Evolutionary conservation across 2,888 invertebrate genomes (phyloP).

Genomic region (Lordiphosa fenestrarum): DNA sequence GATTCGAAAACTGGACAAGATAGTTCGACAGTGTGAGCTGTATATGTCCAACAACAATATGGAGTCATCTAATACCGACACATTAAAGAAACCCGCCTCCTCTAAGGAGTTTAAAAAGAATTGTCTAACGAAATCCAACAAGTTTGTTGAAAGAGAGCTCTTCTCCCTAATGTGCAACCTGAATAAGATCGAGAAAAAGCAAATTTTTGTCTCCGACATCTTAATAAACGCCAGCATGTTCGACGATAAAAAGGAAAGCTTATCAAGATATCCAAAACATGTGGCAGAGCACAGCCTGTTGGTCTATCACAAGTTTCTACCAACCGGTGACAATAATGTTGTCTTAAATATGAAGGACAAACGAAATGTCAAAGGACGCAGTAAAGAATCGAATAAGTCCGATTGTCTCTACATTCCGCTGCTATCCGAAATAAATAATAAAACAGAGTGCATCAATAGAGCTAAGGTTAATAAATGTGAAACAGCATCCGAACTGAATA

Average conservation of each 20-base stretch:
- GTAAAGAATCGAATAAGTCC: neutral
- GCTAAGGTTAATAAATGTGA: slow-evolving; percentile 13
- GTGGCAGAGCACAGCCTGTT: slow-evolving; percentile 42
- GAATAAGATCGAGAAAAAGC: slow-evolving; percentile 60
- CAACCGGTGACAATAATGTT: slow-evolving; percentile 17
- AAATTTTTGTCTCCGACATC: slow-evolving; percentile 61
- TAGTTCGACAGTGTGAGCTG: slow-evolving; percentile 60
- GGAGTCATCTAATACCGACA: slow-evolving; percentile 28
- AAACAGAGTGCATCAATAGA: slow-evolving; percentile 16
- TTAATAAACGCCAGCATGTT: slow-evolving; percentile 59
- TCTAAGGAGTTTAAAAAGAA: slow-evolving; percentile 29
- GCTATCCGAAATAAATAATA: slow-evolving; percentile 22
- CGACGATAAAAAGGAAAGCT: slow-evolving; percentile 50
- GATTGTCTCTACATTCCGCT: slow-evolving; percentile 30
- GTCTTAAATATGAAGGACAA: slow-evolving; percentile 8
- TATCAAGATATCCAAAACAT: slow-evolving; percentile 27
- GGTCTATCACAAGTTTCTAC: slow-evolving; percentile 43
- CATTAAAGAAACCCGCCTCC: slow-evolving; percentile 17
- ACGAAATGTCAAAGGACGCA: neutral
- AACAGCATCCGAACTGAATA: slow-evolving; percentile 11
- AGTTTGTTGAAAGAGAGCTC: slow-evolving; percentile 62
- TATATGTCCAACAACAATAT: slow-evolving; percentile 59
- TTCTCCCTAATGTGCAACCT: slow-evolving; percentile 64
- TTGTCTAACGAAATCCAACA: slow-evolving; percentile 39
- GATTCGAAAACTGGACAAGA: slow-evolving; percentile 65